Evolutionary conservation across 1,140 invertebrate genomes (phyloP), one percentile per base, ranked within the genome.

Genomic region (Lepeophtheirus salmonis): DNA sequence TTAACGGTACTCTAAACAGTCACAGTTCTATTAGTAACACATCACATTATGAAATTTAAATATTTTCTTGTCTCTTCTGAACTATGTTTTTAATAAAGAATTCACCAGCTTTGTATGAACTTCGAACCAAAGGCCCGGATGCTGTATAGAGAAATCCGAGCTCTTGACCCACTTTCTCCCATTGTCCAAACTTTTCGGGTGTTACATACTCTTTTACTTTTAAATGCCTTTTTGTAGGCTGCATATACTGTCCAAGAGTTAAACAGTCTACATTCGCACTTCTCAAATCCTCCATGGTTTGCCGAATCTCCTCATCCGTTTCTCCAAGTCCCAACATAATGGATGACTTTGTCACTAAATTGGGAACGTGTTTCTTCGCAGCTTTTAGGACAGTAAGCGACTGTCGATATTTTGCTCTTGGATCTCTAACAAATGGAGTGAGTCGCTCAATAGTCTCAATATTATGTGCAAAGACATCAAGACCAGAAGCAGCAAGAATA

Each of bases 221-320:
- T 3, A 97, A 73, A 75, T 99, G 95, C 54, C 82, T 77, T 69
- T 95, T 97, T 1, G 94, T 97, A 0, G 95, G 94, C 70, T 98
- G 95, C 91, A 99, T 98, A 70, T 99, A 99, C 70, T 99, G 96
- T 0, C 96, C 96, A 4, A 99, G 73, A 1, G 96, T 99, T 0
- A 99, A 66, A 70, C 91, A 96, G 69, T 97, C 92, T 0, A 98
- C 94, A 22, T 82, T 83, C 25, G 74, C 80, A 16, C 72, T 68
- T 62, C 81, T 74, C 2, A 95, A 71, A 75, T 94, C 89, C 80
- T 78, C 77, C 76, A 97, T 78, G 6, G 90, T 89, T 74, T 86
- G 79, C 67, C 83, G 75, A 6, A 97, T 75, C 77, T 97, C 81
- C 57, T 83, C 79, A 69, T 97, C 91, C 0, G 81, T 88, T 76